Percentiles rank a stretch among this genome's conserved stretches.
Evolutionary conservation across 2,888 invertebrate genomes (phyloP).

Genomic region (Trachelus stipa): DNA sequence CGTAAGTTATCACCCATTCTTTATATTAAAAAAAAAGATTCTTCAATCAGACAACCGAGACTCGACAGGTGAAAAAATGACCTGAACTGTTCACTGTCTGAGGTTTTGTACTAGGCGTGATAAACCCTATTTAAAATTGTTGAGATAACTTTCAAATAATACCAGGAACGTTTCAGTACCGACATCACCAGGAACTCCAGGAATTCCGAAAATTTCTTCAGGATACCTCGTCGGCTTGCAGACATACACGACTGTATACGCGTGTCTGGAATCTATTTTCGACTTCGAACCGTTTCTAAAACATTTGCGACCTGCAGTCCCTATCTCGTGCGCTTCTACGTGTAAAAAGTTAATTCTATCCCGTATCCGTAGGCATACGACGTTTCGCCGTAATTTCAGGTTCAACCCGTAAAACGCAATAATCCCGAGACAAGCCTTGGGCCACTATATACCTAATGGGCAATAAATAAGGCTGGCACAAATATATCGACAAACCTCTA

Average conservation of each 20-base stretch:
- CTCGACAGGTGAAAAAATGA: not conserved
- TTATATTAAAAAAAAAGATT: not conserved
- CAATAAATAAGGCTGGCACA: not conserved
- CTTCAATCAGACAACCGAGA: not conserved
- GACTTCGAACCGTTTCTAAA: not conserved
- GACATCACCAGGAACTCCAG: constrained; percentile 10
- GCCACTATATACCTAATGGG: not conserved
- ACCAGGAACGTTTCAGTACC: not conserved
- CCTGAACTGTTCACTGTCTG: not conserved
- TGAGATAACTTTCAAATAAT: not conserved
- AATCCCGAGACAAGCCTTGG: not conserved
- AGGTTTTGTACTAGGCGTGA: not conserved
- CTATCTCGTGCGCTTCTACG: not conserved
- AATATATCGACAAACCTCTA: not conserved
- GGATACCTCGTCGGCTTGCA: constrained; percentile 22
- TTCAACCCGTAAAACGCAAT: not conserved
- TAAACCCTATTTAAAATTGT: not conserved
- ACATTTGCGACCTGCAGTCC: not conserved
- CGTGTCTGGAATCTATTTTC: not conserved
- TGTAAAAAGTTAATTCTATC: not conserved
- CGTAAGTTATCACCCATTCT: not conserved
- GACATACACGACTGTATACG: not conserved
- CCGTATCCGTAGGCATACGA: not conserved
- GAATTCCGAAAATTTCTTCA: constrained; percentile 27
- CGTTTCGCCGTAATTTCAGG: not conserved